phyloP scores from a whole-genome alignment of 2,797 vertebrate species.

The Coregonus sp. region DNA sequence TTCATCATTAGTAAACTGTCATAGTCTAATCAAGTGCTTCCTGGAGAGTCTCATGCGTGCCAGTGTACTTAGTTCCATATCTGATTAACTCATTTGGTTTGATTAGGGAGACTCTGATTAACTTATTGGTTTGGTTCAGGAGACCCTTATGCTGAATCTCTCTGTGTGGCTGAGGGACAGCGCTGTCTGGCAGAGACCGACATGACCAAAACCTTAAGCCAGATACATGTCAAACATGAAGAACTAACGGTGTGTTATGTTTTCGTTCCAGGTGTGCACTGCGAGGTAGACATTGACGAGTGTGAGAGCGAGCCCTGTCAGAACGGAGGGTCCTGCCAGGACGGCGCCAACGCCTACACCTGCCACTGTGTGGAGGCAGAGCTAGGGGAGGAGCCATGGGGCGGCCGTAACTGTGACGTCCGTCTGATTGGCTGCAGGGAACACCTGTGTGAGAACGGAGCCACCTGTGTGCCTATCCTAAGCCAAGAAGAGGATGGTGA shows the following conservation, averaged over 20 bases:
- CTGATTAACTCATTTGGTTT: not conserved
- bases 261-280: constrained; percentile 79
- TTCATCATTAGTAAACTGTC: constrained; percentile 34
- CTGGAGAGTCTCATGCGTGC: not conserved
- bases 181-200: not conserved
- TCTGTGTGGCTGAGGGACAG: not conserved
- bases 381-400: constrained; percentile 78
- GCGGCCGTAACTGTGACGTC: constrained; percentile 86
- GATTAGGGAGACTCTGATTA: no score
- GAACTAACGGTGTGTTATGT: not conserved
- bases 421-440: constrained; percentile 80
- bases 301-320: constrained; percentile 87
- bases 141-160: not conserved
- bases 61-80: constrained; percentile 4
- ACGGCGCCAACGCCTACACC: constrained; percentile 80
- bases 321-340: constrained; percentile 85
- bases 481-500: not conserved
- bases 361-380: constrained; percentile 79
- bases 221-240: not conserved
- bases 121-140: constrained; percentile 2
- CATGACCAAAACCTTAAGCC: not conserved
- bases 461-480: constrained; percentile 81
- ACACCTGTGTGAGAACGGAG: constrained; percentile 81
- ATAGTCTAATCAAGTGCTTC: constrained; percentile 11
- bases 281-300: constrained; percentile 87